Percentiles rank a stretch among this genome's conserved stretches.
phyloP scores from a whole-genome alignment of 53 echinoderm and acorn worm genomes.

The Patiria pectinifera region DNA sequence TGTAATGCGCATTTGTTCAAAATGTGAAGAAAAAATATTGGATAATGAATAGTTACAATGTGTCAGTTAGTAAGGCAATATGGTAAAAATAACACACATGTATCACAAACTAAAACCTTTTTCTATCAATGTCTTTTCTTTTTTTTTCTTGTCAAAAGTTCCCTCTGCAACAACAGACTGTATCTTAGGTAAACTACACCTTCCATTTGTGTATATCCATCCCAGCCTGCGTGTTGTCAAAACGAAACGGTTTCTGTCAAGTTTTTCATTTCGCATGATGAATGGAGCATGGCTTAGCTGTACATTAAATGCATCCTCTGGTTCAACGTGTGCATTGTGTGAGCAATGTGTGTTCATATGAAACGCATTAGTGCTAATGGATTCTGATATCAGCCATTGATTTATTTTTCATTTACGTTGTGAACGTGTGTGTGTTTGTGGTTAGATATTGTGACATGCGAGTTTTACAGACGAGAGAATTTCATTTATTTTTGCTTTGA shows the following conservation, averaged over 20 bases:
- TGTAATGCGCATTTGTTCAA: no score
- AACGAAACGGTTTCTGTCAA: neutral
- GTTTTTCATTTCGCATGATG: neutral
- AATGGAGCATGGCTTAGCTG: neutral
- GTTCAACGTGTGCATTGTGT: neutral
- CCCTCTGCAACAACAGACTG: slow-evolving; percentile 63
- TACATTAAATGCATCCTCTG: neutral
- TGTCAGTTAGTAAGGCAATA: neutral
- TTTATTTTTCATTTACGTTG: no score
- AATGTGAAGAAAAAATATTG: no score
- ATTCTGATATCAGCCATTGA: no score
- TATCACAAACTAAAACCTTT: neutral
- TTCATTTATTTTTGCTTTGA: no score
- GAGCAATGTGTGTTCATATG: no score
- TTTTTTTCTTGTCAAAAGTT: slow-evolving; percentile 35
- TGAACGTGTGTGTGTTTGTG: no score
- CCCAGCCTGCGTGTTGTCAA: neutral
- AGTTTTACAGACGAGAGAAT: no score
- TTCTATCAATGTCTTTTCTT: slow-evolving; percentile 7
- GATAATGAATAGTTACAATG: no score
- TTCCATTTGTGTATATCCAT: neutral
- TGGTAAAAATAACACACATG: neutral
- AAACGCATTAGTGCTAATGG: no score
- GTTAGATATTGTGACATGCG: no score
- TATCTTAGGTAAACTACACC: slow-evolving; percentile 65